Conservation (phyloP, 1,140 invertebrate genomes). For the Limonius californicus region DNA sequence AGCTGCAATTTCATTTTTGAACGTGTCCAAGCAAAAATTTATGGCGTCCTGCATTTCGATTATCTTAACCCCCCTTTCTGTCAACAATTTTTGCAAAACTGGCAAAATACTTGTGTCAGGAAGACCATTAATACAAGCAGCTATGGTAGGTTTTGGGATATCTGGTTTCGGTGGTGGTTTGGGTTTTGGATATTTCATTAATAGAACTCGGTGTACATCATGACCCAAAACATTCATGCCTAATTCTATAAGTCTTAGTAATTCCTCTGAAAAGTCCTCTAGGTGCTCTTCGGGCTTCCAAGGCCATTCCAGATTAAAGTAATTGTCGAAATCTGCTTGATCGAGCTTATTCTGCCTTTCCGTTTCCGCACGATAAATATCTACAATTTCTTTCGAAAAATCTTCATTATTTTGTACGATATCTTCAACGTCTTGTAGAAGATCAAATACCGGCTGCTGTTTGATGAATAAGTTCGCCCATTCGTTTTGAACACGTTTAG, state of each 20-base stretch:
- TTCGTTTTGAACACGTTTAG: slow-evolving; percentile 49
- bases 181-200: slow-evolving; percentile 52
- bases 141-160: slow-evolving; percentile 43
- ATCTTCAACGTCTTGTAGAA: slow-evolving; percentile 28
- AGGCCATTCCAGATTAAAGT: slow-evolving; percentile 38
- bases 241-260: background rate
- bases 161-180: slow-evolving; percentile 41
- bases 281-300: slow-evolving; percentile 38
- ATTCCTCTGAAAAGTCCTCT: background rate
- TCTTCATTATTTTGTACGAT: slow-evolving; percentile 17
- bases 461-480: slow-evolving; percentile 54
- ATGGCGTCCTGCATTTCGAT: slow-evolving; percentile 53
- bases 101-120: slow-evolving; percentile 46
- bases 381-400: slow-evolving; percentile 24
- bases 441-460: slow-evolving; percentile 52
- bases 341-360: slow-evolving; percentile 39
- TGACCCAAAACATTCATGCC: slow-evolving; percentile 23
- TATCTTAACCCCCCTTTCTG: slow-evolving; percentile 49
- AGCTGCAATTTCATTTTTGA: slow-evolving; percentile 51
- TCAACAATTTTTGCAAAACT: slow-evolving; percentile 49
- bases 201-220: slow-evolving; percentile 42
- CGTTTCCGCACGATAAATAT: slow-evolving; percentile 28
- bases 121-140: slow-evolving; percentile 52
- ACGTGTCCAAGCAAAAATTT: slow-evolving; percentile 53
- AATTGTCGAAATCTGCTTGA: slow-evolving; percentile 44